phyloP scores from a whole-genome alignment of 2,113 vertebrate species.

The Myxocyprinus asiaticus region DNA sequence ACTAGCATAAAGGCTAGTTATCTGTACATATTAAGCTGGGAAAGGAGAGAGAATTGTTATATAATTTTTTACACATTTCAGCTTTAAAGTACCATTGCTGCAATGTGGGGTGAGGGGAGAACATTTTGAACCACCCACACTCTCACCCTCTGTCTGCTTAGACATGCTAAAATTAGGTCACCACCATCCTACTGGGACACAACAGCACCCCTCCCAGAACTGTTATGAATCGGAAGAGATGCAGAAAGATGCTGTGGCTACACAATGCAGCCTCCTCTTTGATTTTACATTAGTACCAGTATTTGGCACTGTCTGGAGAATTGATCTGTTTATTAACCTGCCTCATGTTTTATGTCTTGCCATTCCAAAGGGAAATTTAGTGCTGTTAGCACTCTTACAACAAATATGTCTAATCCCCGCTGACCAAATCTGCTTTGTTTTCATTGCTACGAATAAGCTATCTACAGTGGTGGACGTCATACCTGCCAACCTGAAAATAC shows the following conservation, averaged over 20 bases:
- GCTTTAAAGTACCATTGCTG: background rate
- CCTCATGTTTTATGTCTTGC: background rate
- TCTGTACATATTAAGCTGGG: no score
- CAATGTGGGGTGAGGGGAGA: slow-evolving; percentile 5
- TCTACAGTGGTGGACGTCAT: background rate
- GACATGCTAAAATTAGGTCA: slow-evolving; percentile 48
- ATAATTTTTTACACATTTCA: no score
- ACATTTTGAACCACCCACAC: background rate
- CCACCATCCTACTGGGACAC: slow-evolving; percentile 25
- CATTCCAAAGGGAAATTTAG: background rate
- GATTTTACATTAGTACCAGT: background rate
- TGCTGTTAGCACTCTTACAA: background rate
- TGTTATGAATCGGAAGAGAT: slow-evolving; percentile 13
- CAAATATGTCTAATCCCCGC: background rate
- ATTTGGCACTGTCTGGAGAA: background rate
- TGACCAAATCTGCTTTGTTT: slow-evolving; percentile 26
- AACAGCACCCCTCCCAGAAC: background rate
- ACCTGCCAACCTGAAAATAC: no score
- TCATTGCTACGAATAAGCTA: background rate
- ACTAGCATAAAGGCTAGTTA: no score
- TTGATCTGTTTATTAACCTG: background rate
- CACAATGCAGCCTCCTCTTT: background rate
- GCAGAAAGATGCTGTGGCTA: background rate
- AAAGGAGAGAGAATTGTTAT: no score
- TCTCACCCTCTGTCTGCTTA: slow-evolving; percentile 28